A percentile compares a stretch with the other conserved stretches of the same genome.
Evolutionary conservation across 1,140 invertebrate species (phyloP).

Genomic region (Aphelenchoides fujianensis): DNA sequence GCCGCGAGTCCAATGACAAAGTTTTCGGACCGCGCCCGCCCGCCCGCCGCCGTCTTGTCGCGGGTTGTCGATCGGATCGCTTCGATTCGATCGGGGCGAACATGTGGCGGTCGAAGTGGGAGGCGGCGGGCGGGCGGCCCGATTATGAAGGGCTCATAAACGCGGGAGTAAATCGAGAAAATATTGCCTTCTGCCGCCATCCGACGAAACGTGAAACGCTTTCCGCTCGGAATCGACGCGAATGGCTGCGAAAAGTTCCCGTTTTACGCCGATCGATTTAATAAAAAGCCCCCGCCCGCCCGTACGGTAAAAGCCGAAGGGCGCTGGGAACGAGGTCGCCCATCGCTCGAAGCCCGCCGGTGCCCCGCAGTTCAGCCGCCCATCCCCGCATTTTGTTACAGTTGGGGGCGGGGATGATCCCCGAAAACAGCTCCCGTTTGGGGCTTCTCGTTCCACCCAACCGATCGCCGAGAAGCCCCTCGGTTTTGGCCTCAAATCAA

Average conservation of each 20-base stretch:
- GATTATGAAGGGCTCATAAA: background rate
- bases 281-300: background rate
- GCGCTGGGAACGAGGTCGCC: background rate
- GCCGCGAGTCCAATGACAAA: no score
- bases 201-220: background rate
- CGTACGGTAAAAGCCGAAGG: background rate
- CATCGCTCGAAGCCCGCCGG: background rate
- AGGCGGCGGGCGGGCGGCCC: no score
- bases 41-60: no score
- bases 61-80: no score
- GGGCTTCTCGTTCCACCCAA: background rate
- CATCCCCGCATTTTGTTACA: conserved; percentile 18
- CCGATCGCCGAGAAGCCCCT: no score
- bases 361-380: background rate
- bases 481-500: no score
- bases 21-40: no score
- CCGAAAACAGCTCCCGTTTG: background rate
- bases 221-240: background rate
- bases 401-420: no score
- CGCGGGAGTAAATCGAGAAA: background rate
- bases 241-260: background rate
- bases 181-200: background rate
- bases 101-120: no score
- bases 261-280: no score
- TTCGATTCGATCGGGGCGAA: no score